Evolutionary conservation across 1,140 invertebrate species (phyloP), one percentile per base, ranked within the genome.

Genomic region (Chrysopa pallens): DNA sequence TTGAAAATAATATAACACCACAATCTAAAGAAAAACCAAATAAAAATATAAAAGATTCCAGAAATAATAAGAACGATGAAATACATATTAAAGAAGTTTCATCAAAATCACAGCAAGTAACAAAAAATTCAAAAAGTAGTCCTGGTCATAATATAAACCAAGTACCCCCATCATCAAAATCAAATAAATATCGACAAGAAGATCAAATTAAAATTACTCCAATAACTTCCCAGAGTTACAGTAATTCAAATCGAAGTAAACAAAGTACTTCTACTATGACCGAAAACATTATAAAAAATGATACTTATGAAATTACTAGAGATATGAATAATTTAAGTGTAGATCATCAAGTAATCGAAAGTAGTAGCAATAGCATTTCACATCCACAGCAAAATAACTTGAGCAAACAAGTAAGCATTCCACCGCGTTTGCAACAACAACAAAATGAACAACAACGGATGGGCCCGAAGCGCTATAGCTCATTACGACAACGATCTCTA

Each of bases 381-480:
- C 31, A 33, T 6, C 31, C 8, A 33, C 31, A 33, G 31, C 31
- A 33, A 33, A 33, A 33, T 33, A 33, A 33, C 4, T 11, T 11
- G n/a, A 33, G 2, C 4, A 57, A 65, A 50, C 59, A 65, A 36
- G 61, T 50, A 29, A 56, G 59, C 42, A 57, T 67, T 42, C 66
- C 64, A 11, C 65, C 67, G 12, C 64, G 68, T 44, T 57, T 70
- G 48, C 68, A 70, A 23, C 17, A 23, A 23, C 17, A 23, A 23
- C 68, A 70, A 41, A 43, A 48, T n/a, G 60, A 61, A 40, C 50
- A 58, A 8, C 50, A 58, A 8, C 59, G 64, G 39, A 54, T 53
- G 28, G 66, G 65, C 35, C 64, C 63, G 29, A 70, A 70, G 44
- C 55, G 68, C 13, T 70, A 70, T 53, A 70, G 67, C 46, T 68